These are phyloP conservation scores for Heliothis virescens DNA, from an alignment of 1,140 invertebrate genomes.

Conservation along the genomic window DNA sequence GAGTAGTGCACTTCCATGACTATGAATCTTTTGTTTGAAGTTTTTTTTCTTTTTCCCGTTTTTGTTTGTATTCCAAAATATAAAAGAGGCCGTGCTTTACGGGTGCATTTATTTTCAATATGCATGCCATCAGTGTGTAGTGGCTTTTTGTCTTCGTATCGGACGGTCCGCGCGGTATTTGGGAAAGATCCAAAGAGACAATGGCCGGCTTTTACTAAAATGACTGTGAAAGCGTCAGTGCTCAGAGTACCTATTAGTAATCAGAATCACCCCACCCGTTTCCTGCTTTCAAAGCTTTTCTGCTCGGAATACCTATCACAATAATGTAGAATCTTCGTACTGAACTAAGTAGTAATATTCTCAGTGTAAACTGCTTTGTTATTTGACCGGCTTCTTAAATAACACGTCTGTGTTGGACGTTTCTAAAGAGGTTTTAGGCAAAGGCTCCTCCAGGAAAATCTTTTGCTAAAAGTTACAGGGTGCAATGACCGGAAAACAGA, in stretches of 20 bases:
- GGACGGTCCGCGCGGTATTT: conserved; percentile 60
- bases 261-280: neutral
- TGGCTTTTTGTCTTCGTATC: conserved; percentile 65
- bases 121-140: conserved; percentile 56
- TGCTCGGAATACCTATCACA: neutral
- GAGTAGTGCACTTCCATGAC: conserved; percentile 34
- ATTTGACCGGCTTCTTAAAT: conserved; percentile 37
- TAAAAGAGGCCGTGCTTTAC: conserved; percentile 26
- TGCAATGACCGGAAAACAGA: conserved; percentile 39
- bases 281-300: neutral
- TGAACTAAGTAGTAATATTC: conserved; percentile 9
- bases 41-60: conserved; percentile 37
- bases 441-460: conserved; percentile 29
- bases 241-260: neutral
- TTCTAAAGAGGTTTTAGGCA: conserved; percentile 37
- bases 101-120: conserved; percentile 53
- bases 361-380: conserved; percentile 27
- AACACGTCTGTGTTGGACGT: conserved; percentile 28
- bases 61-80: conserved; percentile 11
- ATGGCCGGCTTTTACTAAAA: conserved; percentile 68
- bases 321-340: neutral
- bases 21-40: conserved; percentile 39
- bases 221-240: conserved; percentile 48
- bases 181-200: conserved; percentile 68
- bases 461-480: conserved; percentile 37